A percentile compares a stretch with the other conserved stretches of the same genome.
phyloP scores from a whole-genome alignment of 2,113 vertebrate species.

The Pantherophis guttatus region DNA sequence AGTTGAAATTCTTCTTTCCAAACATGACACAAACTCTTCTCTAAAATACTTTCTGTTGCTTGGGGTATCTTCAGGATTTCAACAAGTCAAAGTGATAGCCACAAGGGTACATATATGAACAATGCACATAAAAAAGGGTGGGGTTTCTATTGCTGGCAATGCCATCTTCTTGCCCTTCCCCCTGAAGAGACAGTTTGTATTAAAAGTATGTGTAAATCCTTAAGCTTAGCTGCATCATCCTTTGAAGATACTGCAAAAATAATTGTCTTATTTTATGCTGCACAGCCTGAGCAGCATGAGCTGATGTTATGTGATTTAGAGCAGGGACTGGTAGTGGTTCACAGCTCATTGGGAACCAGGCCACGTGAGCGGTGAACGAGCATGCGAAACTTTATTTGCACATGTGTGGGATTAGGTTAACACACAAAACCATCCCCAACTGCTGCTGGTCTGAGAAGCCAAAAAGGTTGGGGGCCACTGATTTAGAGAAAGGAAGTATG shows the following conservation, averaged over 20 bases:
- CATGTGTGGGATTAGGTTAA: background rate
- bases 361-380: background rate
- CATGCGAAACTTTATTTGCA: background rate
- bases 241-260: rapidly evolving
- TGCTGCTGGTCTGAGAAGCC: background rate
- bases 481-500: rapidly evolving
- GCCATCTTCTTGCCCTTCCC: background rate
- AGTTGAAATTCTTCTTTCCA: background rate
- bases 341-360: background rate
- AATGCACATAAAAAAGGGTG: background rate
- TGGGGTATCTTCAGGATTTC: background rate
- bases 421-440: background rate
- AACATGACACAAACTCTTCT: background rate
- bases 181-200: background rate
- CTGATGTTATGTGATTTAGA: rapidly evolving
- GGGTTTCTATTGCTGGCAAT: background rate
- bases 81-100: background rate
- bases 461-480: background rate
- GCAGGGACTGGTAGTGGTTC: no score
- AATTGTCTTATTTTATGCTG: background rate
- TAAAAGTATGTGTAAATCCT: background rate
- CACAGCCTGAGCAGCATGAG: rapidly evolving
- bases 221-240: background rate
- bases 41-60: background rate
- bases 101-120: background rate